Base-by-base conservation (phyloP, 2,797 vertebrate genomes). In the Knipowitschia caucasica region DNA sequence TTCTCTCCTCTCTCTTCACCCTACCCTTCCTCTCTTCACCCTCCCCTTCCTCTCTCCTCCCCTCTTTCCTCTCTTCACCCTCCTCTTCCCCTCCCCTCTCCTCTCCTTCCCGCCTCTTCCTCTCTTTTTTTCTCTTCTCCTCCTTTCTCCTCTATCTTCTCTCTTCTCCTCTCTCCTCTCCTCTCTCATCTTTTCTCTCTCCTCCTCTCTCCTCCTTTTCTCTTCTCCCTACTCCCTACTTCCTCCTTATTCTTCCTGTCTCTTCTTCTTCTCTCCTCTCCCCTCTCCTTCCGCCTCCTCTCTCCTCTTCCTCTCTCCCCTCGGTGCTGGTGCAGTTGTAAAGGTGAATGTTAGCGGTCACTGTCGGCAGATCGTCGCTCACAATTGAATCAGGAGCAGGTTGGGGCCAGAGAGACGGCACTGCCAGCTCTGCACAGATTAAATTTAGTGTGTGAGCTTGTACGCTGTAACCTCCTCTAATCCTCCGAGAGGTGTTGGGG, bases 321-420 rank as follows among this genome's bases (percentile, higher is more conserved):
- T 18, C 9, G 36, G 14, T 36, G 15, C n/a, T 59, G 46, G 59
- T 44, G 49, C 14, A 15, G 24, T 44, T 56, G 68, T 69, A 83
- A 76, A 85, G 84, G 81, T 84, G 84, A 86, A 63, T 67, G 81
- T 71, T 78, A 81, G 82, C 74, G 80, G 84, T 83, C 82, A 78
- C 55, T 61, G 74, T 75, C 63, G 59, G 78, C 77, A 77, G 61
- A 82, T 81, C 75, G 73, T 73, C 73, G 74, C 74, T 68, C 73
- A 71, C 82, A 86, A 86, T 85, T 86, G 74, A 85, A 86, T 85
- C 81, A 83, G 66, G 68, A 77, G 76, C 78, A 78, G 76, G 79
- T 85, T 80, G 71, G 76, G 77, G 77, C 75, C 82, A 75, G 69
- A 38, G 56, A 82, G 71, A 59, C 67, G 67, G 64, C 53, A 71